These are phyloP conservation scores for Chymomyza procnemis DNA, from an alignment of 2,888 invertebrate species.

Conservation along the genomic window DNA sequence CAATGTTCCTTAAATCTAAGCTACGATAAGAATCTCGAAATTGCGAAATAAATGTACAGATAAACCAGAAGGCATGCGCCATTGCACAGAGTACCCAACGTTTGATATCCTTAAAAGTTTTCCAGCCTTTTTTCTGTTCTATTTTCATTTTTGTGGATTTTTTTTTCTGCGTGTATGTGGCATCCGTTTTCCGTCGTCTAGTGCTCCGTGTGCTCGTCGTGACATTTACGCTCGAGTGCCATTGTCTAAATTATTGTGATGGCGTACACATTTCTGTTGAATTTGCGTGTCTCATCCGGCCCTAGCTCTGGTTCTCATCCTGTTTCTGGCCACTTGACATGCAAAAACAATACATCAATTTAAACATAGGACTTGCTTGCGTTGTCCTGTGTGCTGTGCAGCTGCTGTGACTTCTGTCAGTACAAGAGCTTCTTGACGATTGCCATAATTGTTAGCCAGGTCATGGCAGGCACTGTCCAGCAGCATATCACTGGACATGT, in stretches of 20 bases:
- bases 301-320: background rate
- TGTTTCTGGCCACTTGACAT: constrained; percentile 14
- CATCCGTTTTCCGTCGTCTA: background rate
- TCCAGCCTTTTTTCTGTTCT: no score
- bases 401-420: constrained; percentile 29
- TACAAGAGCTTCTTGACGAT: constrained; percentile 49
- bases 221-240: constrained; percentile 67
- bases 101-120: background rate
- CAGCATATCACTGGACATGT: background rate
- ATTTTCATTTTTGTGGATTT: background rate
- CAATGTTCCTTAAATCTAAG: no score
- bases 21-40: no score
- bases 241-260: constrained; percentile 68
- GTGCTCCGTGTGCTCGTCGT: constrained; percentile 11
- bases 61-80: no score
- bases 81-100: background rate
- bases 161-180: background rate
- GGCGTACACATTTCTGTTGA: constrained; percentile 49
- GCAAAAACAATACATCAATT: constrained; percentile 65
- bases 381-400: background rate
- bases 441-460: constrained; percentile 63
- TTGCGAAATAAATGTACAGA: no score
- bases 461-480: constrained; percentile 30
- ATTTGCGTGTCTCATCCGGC: constrained; percentile 36
- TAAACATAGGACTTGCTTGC: constrained; percentile 37